Percentiles rank a stretch among this genome's conserved stretches.
Conservation (phyloP, 2,888 invertebrate genomes). For the Dasysyrphus albostriatus region DNA sequence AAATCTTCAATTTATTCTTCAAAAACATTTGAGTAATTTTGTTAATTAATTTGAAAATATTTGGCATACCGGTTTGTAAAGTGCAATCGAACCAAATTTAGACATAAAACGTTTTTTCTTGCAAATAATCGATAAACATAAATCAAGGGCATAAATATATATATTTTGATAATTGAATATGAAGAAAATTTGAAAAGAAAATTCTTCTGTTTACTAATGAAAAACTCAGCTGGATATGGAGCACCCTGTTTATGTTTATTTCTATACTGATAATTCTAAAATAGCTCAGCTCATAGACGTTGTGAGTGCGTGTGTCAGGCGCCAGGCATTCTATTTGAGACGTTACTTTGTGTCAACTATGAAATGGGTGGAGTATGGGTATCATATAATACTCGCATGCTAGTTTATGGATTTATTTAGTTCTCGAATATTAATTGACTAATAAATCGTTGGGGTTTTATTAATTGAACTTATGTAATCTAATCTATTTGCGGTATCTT, state of each 20-base stretch:
- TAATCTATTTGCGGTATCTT: constrained; percentile 8
- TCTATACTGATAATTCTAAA: not conserved
- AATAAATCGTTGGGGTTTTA: constrained; percentile 37
- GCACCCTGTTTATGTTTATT: not conserved
- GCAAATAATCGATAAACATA: too few relatives aligned
- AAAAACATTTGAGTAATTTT: too few relatives aligned
- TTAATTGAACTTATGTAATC: constrained; percentile 14
- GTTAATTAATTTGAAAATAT: too few relatives aligned
- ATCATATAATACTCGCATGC: constrained; percentile 4
- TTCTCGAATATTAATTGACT: constrained; percentile 40
- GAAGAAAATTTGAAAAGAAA: too few relatives aligned
- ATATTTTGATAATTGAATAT: too few relatives aligned
- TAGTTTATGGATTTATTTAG: constrained; percentile 24
- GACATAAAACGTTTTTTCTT: too few relatives aligned
- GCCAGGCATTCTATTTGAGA: constrained; percentile 35
- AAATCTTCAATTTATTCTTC: too few relatives aligned
- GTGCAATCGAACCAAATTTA: too few relatives aligned
- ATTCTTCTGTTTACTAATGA: too few relatives aligned
- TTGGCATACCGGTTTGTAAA: too few relatives aligned
- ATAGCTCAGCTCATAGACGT: constrained; percentile 10
- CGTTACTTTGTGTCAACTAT: constrained; percentile 29
- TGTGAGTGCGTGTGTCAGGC: constrained; percentile 23
- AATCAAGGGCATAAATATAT: too few relatives aligned
- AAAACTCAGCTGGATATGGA: not conserved
- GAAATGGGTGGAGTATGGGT: constrained; percentile 30